Conservation (phyloP, 1,140 invertebrate genomes). For the Trialeurodes vaporariorum region DNA sequence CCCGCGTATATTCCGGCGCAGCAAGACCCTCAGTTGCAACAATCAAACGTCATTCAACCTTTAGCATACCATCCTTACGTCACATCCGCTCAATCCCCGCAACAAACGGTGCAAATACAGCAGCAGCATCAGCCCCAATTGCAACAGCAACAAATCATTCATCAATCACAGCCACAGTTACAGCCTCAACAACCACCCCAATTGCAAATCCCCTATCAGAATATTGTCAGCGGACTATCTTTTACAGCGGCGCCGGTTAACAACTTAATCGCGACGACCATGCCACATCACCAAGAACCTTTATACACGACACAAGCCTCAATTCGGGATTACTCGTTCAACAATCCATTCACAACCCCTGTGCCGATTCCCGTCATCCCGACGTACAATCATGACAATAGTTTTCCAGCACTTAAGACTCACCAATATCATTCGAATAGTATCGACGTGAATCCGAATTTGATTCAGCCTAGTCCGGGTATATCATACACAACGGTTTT, state of each 20-base stretch:
- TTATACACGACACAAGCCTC: not conserved
- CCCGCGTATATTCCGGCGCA: conserved; percentile 26
- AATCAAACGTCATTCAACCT: conserved; percentile 21
- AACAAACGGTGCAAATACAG: conserved; percentile 19
- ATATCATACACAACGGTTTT: not conserved
- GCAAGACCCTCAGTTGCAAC: conserved; percentile 21
- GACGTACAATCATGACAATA: not conserved
- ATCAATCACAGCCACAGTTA: not conserved
- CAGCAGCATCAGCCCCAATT: conserved; percentile 25
- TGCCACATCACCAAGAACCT: not conserved
- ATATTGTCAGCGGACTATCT: not conserved
- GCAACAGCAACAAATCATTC: conserved; percentile 6
- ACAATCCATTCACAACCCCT: not conserved
- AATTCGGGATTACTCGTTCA: not conserved
- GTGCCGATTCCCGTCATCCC: not conserved
- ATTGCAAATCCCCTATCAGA: not conserved
- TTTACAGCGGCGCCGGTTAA: not conserved
- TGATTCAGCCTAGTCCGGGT: not conserved
- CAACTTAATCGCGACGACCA: not conserved
- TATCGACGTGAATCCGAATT: not conserved
- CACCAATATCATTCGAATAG: not conserved
- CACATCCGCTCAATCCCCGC: conserved; percentile 13
- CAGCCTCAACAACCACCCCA: not conserved
- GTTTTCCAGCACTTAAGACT: not conserved
- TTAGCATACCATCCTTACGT: conserved; percentile 23